Percentiles rank a stretch among this genome's conserved stretches.
Evolutionary conservation across 2,113 vertebrate genomes (phyloP).

Genomic region (Dromaius novaehollandiae): DNA sequence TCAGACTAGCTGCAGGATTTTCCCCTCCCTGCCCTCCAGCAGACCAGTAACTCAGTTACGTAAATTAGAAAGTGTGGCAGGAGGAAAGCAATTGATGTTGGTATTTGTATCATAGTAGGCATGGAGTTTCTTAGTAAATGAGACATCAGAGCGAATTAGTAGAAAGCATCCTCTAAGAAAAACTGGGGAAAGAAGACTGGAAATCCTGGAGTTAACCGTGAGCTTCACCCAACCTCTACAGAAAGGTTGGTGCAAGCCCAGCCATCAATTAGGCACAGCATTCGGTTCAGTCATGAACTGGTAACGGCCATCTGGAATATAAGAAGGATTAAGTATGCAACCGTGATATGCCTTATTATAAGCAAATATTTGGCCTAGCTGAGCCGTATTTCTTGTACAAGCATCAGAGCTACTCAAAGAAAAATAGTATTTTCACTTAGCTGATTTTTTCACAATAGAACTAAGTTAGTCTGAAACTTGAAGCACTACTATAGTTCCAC

Average conservation of each 20-base stretch:
- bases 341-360: background rate
- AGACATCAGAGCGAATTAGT: background rate
- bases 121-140: background rate
- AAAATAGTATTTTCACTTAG: no score
- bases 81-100: background rate
- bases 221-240: background rate
- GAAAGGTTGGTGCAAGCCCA: background rate
- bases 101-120: background rate
- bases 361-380: background rate
- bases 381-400: background rate
- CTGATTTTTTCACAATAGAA: background rate
- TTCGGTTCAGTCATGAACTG: background rate
- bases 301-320: background rate
- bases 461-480: no score
- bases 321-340: background rate
- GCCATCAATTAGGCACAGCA: fast-evolving
- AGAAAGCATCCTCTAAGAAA: background rate
- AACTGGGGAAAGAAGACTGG: background rate
- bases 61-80: background rate
- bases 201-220: background rate
- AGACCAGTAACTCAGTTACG: background rate
- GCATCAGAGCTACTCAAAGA: background rate
- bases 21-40: background rate
- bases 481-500: no score
- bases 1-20: background rate